phyloP scores from a whole-genome alignment of 2,888 invertebrate genomes.

The Tenthredo livida region DNA sequence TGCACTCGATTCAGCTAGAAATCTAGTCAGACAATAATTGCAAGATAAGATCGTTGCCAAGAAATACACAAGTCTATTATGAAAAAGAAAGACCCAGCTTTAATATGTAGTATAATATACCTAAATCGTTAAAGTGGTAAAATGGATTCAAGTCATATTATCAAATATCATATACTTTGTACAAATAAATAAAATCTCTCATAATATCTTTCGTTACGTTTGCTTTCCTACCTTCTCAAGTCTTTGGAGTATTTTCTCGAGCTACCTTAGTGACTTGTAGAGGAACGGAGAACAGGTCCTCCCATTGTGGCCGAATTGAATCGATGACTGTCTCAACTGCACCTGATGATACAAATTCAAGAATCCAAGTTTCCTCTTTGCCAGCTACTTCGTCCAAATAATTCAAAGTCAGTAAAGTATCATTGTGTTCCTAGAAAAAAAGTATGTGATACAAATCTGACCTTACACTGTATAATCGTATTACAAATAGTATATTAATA shows the following conservation, averaged over 20 bases:
- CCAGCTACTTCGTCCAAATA: slow-evolving; percentile 80
- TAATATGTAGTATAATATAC: not conserved
- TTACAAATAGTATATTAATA: not conserved
- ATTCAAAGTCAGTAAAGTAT: slow-evolving; percentile 75
- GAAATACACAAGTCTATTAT: slow-evolving; percentile 31
- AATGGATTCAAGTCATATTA: not conserved
- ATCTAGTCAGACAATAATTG: not conserved
- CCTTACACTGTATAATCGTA: not conserved
- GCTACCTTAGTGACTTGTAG: slow-evolving; percentile 73
- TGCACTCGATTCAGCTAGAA: not conserved
- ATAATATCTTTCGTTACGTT: not conserved
- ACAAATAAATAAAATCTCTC: slow-evolving; percentile 46
- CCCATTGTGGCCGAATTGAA: slow-evolving; percentile 80
- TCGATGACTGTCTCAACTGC: slow-evolving; percentile 79
- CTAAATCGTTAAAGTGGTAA: not conserved
- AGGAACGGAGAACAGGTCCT: slow-evolving; percentile 80
- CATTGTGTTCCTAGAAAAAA: slow-evolving; percentile 69
- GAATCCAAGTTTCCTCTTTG: slow-evolving; percentile 78
- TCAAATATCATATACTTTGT: slow-evolving; percentile 49
- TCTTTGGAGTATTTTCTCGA: slow-evolving; percentile 52
- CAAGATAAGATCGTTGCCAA: not conserved
- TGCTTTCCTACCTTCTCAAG: not conserved
- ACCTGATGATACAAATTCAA: slow-evolving; percentile 78
- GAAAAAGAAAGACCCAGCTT: slow-evolving; percentile 12
- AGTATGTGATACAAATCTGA: not conserved